Evolutionary conservation across 1,140 invertebrate species (phyloP).

Genomic region (Schlechtendalia chinensis): DNA sequence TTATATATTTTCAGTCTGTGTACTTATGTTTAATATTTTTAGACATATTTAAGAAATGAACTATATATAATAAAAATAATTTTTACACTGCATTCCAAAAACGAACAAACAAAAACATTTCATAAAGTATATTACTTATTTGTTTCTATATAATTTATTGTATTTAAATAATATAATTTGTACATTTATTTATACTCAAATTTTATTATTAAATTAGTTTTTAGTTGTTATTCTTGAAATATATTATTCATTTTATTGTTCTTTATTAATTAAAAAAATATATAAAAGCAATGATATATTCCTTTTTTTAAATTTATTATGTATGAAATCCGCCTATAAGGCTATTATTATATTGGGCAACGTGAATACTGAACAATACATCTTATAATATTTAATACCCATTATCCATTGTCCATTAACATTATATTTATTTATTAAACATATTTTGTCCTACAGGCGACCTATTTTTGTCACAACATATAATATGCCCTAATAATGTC

Average conservation of each 20-base stretch:
- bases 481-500: too few species aligned
- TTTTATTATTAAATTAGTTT: slow-evolving; percentile 48
- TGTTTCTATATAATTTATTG: slow-evolving; percentile 1
- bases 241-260: slow-evolving; percentile 37
- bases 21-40: slow-evolving; percentile 11
- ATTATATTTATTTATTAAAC: too few species aligned
- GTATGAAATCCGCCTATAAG: too few species aligned
- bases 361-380: too few species aligned
- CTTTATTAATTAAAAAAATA: too few species aligned
- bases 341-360: neutral
- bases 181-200: slow-evolving; percentile 33
- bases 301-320: too few species aligned
- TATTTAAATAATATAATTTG: slow-evolving; percentile 20
- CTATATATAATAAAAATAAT: neutral
- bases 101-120: slow-evolving; percentile 3
- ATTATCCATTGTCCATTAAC: too few species aligned
- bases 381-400: too few species aligned
- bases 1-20: slow-evolving; percentile 7
- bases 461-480: too few species aligned
- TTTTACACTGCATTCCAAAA: slow-evolving; percentile 6
- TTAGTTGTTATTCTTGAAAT: slow-evolving; percentile 39
- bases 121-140: neutral
- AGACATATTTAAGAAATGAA: neutral
- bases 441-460: too few species aligned
- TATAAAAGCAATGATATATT: too few species aligned